Evolutionary conservation across 2,113 vertebrate species (phyloP).

Genomic region (Nibea coibor): DNA sequence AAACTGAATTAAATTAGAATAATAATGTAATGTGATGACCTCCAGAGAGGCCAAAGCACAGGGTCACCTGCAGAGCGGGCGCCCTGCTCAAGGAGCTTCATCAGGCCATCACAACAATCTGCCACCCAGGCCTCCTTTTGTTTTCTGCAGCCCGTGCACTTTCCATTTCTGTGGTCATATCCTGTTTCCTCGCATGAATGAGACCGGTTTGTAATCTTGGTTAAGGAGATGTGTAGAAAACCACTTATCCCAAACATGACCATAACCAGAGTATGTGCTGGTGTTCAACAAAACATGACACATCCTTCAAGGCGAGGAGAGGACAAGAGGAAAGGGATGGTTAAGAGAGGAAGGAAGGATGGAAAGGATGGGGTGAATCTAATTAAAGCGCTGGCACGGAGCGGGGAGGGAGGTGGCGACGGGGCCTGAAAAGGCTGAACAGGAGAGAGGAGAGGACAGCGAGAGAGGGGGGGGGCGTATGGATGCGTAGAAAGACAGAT

Average conservation of each 20-base stretch:
- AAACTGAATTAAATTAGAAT: constrained; percentile 38
- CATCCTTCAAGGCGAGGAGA: constrained; percentile 22
- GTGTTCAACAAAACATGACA: constrained; percentile 31
- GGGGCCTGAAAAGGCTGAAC: constrained; percentile 38
- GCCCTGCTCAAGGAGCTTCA: constrained; percentile 20
- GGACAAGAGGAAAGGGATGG: constrained; percentile 36
- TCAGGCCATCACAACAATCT: constrained; percentile 18
- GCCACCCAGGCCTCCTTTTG: not conserved
- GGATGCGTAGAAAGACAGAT: constrained; percentile 42
- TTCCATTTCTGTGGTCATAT: constrained; percentile 17
- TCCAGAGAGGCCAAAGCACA: not conserved
- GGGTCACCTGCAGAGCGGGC: constrained; percentile 15
- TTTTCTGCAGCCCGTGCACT: constrained; percentile 7
- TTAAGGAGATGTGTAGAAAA: constrained; percentile 13
- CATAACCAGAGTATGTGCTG: constrained; percentile 20
- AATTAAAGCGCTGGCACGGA: constrained; percentile 57
- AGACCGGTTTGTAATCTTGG: constrained; percentile 6
- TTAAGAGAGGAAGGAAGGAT: constrained; percentile 49
- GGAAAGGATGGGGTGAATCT: constrained; percentile 57
- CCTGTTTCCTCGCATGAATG: constrained; percentile 24
- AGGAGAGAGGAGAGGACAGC: constrained; percentile 24
- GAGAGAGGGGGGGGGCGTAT: constrained; percentile 3
- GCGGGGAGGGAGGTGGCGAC: constrained; percentile 40
- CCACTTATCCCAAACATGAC: constrained; percentile 34
- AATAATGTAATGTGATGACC: not conserved